Percentiles rank a stretch among this genome's conserved stretches.
Conservation (phyloP, 2,888 invertebrate species). For the Zootermopsis nevadensis region DNA sequence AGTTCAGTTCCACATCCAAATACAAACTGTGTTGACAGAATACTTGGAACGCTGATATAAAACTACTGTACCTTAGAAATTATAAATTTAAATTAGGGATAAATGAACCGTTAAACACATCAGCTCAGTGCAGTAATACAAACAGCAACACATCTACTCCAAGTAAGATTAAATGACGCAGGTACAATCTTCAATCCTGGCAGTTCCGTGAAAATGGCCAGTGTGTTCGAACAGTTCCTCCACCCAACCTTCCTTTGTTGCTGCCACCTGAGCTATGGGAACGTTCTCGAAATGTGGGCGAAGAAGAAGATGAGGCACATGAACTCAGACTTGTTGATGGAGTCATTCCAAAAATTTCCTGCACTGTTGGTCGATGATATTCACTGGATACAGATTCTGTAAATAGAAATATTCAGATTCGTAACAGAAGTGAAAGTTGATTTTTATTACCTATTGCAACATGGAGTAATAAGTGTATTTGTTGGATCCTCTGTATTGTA, state of each 20-base stretch:
- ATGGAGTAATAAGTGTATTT: too few relatives aligned
- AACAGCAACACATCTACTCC: neutral
- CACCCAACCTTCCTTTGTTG: conserved; percentile 58
- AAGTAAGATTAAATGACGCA: neutral
- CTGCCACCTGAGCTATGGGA: conserved; percentile 61
- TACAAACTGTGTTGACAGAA: neutral
- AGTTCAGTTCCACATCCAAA: neutral
- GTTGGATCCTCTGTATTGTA: too few relatives aligned
- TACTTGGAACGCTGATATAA: neutral
- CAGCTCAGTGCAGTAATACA: neutral
- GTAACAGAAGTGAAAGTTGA: neutral
- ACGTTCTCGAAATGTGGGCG: conserved; percentile 62
- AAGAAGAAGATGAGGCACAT: conserved; percentile 62
- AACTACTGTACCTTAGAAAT: neutral
- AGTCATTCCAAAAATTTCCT: conserved; percentile 64
- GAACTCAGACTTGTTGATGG: conserved; percentile 63
- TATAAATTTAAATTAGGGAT: neutral
- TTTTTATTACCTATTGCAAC: too few relatives aligned
- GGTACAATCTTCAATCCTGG: conserved; percentile 44
- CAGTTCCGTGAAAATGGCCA: conserved; percentile 59
- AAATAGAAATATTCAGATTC: conserved; percentile 49
- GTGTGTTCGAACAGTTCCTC: conserved; percentile 58
- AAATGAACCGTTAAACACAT: neutral
- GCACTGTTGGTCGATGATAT: conserved; percentile 62
- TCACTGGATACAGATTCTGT: conserved; percentile 60